Percentiles rank a stretch among this genome's conserved stretches.
phyloP scores from a whole-genome alignment of 2,113 vertebrate genomes.

The Gadus chalcogrammus region DNA sequence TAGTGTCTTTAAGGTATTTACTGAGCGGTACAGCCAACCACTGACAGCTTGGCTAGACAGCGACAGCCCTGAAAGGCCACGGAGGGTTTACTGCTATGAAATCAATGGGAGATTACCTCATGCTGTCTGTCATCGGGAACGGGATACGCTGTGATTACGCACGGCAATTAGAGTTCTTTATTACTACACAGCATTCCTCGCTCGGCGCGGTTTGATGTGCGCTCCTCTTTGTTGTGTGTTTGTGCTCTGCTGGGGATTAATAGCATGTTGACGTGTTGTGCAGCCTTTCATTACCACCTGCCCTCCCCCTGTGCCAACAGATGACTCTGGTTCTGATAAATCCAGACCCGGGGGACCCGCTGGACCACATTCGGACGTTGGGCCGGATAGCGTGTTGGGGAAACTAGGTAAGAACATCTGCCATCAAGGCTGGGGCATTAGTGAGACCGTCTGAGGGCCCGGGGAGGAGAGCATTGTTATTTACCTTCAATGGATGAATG shows the following conservation, averaged over 20 bases:
- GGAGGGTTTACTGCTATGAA: too few relatives aligned
- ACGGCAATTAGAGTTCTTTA: too few relatives aligned
- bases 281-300: not conserved
- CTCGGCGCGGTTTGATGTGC: too few relatives aligned
- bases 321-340: slow-evolving; percentile 80
- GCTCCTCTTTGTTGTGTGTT: not conserved
- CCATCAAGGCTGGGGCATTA: not conserved
- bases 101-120: too few relatives aligned
- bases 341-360: slow-evolving; percentile 62
- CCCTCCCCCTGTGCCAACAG: slow-evolving; percentile 60
- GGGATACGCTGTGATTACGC: too few relatives aligned
- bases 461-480: too few relatives aligned
- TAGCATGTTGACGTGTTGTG: slow-evolving; percentile 1
- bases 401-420: slow-evolving; percentile 82
- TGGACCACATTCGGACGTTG: slow-evolving; percentile 63
- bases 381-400: slow-evolving; percentile 70
- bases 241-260: not conserved
- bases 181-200: too few relatives aligned
- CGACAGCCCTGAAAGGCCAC: too few relatives aligned
- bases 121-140: too few relatives aligned
- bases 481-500: too few relatives aligned
- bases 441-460: too few relatives aligned
- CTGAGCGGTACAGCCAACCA: not conserved
- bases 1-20: not conserved
- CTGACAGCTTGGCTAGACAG: not conserved